Base-by-base conservation (phyloP, 2,113 vertebrate species). In the Podilymbus podiceps region DNA sequence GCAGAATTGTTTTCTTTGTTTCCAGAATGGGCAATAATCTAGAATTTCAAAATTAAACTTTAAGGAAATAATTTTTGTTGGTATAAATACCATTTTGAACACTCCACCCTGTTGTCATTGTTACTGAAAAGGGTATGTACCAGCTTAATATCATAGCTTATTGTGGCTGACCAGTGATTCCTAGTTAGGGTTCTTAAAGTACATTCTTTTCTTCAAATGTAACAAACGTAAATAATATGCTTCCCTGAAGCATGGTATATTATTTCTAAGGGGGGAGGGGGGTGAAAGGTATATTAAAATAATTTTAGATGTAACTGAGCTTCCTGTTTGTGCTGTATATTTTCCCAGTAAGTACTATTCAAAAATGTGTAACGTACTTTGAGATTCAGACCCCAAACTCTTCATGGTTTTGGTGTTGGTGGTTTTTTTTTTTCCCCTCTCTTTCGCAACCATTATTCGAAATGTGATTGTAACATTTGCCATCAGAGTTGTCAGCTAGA, bases 81-180 rank as follows among this genome's bases (percentile, higher is more conserved):
- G 35, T 85, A 62, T 91, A 94, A 97, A 77, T 96, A 89, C 60
- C 18, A 40, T 90, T 97, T 58, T 94, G 83, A 96, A 68, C 35
- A 31, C 76, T 84, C 72, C 88, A 78, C 79, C 72, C 68, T 86
- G 31, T 47, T 96, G 79, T 63, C 85, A 64, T 86, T 95, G 90
- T 93, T 96, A 31, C 80, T 86, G 86, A 35, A 92, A 96, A 78
- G 60, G 64, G 12, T 79, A 49, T 84, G 35, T 87, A 79, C 74
- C 72, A 76, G 59, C 55, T 86, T 77, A 77, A 35, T 86, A 27
- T 71, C 56, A 14, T 52, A 83, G 56, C 6, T 86, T 95, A 52
- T 3, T 96, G 72, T 89, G 90, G 85, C 89, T 95, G 76, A 81
- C 72, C 64, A 90, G 42, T 77, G 85, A 78, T 92, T 92, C 64